Evolutionary conservation across 2,797 vertebrate genomes (phyloP).

Genomic region (Prionace glauca): DNA sequence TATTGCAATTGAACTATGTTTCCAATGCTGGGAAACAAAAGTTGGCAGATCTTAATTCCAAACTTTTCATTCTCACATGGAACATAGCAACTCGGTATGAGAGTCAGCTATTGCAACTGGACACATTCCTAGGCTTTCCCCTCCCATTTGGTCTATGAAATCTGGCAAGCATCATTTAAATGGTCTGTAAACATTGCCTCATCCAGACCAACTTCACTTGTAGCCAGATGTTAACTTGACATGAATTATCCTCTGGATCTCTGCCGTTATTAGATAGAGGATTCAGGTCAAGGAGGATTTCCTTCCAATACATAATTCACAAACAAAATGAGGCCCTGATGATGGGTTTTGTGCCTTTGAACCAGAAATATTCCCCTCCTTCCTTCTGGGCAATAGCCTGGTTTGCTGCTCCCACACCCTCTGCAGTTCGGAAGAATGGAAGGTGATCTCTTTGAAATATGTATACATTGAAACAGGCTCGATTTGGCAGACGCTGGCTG

Average conservation of each 20-base stretch:
- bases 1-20: neutral
- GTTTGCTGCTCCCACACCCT: no score
- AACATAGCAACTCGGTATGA: neutral
- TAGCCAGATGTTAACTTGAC: neutral
- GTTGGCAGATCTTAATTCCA: neutral
- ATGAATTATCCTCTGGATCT: neutral
- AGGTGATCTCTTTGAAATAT: no score
- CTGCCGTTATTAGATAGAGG: neutral
- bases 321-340: neutral
- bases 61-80: neutral
- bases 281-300: neutral
- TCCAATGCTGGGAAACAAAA: neutral
- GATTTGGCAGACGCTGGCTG: no score
- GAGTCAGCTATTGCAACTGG: neutral
- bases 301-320: neutral
- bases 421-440: no score
- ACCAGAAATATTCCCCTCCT: no score
- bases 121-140: neutral
- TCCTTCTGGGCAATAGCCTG: no score
- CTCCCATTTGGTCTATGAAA: neutral
- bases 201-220: neutral
- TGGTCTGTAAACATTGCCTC: neutral
- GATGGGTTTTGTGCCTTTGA: no score
- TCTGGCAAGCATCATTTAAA: neutral
- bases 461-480: no score